A percentile compares a stretch with the other conserved stretches of the same genome.
These are phyloP conservation scores for Rhizomys pruinosus DNA, from an alignment of 2,113 vertebrate species.

Conservation along the genomic window DNA sequence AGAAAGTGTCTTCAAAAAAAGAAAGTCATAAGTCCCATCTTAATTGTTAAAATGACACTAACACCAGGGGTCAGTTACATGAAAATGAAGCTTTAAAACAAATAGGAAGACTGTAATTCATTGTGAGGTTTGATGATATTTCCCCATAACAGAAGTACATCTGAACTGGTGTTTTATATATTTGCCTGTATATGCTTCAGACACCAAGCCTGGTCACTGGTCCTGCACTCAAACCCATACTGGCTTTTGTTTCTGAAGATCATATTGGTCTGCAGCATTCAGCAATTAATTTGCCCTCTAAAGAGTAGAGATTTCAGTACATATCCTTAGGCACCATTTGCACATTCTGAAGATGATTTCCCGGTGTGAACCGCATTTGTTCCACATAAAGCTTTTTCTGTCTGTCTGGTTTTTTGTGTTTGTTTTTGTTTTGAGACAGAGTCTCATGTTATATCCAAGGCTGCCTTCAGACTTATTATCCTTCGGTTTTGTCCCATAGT, in stretches of 20 bases:
- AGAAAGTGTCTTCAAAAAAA: conserved; percentile 16
- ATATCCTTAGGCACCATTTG: not conserved
- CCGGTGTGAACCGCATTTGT: not conserved
- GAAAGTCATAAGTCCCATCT: conserved; percentile 20
- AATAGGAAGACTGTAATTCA: not conserved
- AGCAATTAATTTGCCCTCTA: not conserved
- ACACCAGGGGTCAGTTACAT: not conserved
- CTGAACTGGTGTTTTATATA: not conserved
- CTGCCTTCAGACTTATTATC: not conserved
- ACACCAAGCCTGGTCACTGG: not conserved
- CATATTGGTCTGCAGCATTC: not conserved
- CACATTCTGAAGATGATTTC: not conserved
- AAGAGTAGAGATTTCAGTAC: not conserved
- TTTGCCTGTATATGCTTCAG: not conserved
- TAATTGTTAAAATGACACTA: conserved; percentile 52
- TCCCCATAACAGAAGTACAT: not conserved
- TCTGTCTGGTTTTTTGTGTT: not conserved
- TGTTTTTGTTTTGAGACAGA: not conserved
- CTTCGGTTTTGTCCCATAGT: not conserved
- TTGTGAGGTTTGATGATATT: not conserved
- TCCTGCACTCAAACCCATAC: not conserved
- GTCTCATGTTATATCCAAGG: not conserved
- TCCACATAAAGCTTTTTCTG: not conserved
- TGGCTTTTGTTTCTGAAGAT: not conserved
- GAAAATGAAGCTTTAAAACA: conserved; percentile 51